Conservation (phyloP, 2,113 vertebrate species). For the Anarrhichthys ocellatus region DNA sequence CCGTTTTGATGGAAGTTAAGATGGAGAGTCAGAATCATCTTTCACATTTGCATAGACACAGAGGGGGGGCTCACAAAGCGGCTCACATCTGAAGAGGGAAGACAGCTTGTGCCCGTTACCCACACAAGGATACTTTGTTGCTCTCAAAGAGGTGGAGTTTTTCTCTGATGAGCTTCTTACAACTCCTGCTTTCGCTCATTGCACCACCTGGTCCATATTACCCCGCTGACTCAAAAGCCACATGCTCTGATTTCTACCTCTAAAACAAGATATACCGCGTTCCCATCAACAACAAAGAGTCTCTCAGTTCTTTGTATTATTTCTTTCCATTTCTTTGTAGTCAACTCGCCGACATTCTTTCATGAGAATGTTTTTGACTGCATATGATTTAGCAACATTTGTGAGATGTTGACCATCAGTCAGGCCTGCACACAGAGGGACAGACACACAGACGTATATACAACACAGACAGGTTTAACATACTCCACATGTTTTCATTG, state of each 20-base stretch:
- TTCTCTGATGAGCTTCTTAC: constrained; percentile 81
- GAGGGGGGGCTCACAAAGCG: constrained; percentile 54
- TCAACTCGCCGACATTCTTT: constrained; percentile 27
- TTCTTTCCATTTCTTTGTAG: neutral
- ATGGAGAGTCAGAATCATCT: constrained; percentile 52
- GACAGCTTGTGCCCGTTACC: constrained; percentile 51
- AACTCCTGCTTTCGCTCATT: constrained; percentile 68
- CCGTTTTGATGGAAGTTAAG: constrained; percentile 24
- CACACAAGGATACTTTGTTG: constrained; percentile 72
- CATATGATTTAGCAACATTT: constrained; percentile 11
- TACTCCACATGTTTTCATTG: constrained; percentile 59
- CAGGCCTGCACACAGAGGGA: constrained; percentile 17
- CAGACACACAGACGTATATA: constrained; percentile 11
- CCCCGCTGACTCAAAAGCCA: constrained; percentile 65
- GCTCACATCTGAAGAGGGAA: constrained; percentile 44
- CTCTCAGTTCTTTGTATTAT: constrained; percentile 11
- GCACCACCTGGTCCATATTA: constrained; percentile 81
- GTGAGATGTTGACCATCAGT: constrained; percentile 10
- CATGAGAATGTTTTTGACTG: constrained; percentile 4
- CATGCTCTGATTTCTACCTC: constrained; percentile 52
- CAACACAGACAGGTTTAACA: constrained; percentile 44
- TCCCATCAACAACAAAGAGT: constrained; percentile 43
- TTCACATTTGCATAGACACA: constrained; percentile 63
- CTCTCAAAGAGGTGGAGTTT: constrained; percentile 65
- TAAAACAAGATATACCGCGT: constrained; percentile 13